These are phyloP conservation scores for Synergus laeviventris DNA, from an alignment of 2,888 invertebrate species.

Conservation along the genomic window DNA sequence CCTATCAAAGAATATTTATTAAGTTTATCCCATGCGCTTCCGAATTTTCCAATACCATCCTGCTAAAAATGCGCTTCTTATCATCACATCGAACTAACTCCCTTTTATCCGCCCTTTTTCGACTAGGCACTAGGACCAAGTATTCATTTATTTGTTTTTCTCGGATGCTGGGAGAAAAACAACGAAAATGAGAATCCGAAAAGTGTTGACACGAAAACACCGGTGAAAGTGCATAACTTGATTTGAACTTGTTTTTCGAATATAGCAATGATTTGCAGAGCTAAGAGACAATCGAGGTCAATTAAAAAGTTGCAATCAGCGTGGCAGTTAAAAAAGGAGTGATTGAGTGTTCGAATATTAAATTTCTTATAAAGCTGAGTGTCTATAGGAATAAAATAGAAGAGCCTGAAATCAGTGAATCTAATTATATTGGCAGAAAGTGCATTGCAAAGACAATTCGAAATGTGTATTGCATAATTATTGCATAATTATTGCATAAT, in stretches of 20 bases:
- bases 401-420: no score
- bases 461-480: no score
- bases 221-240: no score
- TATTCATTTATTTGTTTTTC: not conserved
- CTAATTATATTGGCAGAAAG: no score
- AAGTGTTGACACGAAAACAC: not conserved
- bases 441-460: no score
- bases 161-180: not conserved
- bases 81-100: not conserved
- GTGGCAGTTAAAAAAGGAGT: conserved; percentile 19
- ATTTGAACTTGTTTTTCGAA: no score
- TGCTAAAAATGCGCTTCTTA: not conserved
- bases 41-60: not conserved
- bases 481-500: no score
- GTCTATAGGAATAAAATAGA: no score
- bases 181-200: not conserved
- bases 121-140: not conserved
- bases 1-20: conserved; percentile 29
- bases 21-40: not conserved
- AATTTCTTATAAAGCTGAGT: no score
- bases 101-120: not conserved
- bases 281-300: conserved; percentile 17
- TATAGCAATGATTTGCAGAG: not conserved
- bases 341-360: not conserved
- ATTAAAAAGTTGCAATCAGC: conserved; percentile 12